These are phyloP conservation scores for Andinoacara biseriatus DNA, from an alignment of 2,113 vertebrate genomes.

Conservation along the genomic window DNA sequence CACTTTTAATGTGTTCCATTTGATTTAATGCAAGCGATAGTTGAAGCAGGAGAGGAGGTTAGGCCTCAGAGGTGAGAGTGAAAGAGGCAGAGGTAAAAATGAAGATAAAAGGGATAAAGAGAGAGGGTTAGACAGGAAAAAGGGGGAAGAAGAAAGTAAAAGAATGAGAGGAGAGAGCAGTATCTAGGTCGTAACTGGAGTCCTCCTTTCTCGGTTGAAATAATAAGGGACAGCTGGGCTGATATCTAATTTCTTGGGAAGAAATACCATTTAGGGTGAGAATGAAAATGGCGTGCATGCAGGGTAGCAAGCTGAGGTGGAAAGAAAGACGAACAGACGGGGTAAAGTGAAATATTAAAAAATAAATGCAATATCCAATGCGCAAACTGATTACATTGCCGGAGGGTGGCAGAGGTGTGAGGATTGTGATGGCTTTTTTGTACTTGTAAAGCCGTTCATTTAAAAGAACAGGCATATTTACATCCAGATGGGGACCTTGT, in stretches of 20 bases:
- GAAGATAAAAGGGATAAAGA: conserved; percentile 58
- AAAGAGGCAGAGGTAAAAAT: conserved; percentile 25
- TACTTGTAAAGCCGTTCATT: conserved; percentile 59
- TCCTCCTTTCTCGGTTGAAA: conserved; percentile 61
- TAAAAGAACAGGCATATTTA: conserved; percentile 67
- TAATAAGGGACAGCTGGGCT: conserved; percentile 66
- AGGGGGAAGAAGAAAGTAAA: conserved; percentile 11
- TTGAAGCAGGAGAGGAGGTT: conserved; percentile 75
- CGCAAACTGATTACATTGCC: conserved; percentile 73
- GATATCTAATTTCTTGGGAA: conserved; percentile 71
- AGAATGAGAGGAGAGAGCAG: conserved; percentile 13
- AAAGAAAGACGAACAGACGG: conserved; percentile 38
- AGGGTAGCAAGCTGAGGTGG: conserved; percentile 28
- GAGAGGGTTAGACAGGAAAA: conserved; percentile 33
- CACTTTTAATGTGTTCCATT: conserved; percentile 84
- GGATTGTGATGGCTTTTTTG: conserved; percentile 62
- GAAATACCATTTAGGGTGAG: conserved; percentile 72
- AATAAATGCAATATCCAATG: conserved; percentile 73
- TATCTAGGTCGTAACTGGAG: conserved; percentile 49
- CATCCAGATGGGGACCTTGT: conserved; percentile 51
- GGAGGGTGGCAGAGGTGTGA: conserved; percentile 63
- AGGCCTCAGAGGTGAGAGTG: conserved; percentile 62
- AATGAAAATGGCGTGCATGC: conserved; percentile 68
- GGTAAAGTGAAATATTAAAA: conserved; percentile 63
- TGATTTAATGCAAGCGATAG: conserved; percentile 83